These are phyloP conservation scores for Oreortyx pictus DNA, from an alignment of 2,797 vertebrate genomes.

Conservation along the genomic window DNA sequence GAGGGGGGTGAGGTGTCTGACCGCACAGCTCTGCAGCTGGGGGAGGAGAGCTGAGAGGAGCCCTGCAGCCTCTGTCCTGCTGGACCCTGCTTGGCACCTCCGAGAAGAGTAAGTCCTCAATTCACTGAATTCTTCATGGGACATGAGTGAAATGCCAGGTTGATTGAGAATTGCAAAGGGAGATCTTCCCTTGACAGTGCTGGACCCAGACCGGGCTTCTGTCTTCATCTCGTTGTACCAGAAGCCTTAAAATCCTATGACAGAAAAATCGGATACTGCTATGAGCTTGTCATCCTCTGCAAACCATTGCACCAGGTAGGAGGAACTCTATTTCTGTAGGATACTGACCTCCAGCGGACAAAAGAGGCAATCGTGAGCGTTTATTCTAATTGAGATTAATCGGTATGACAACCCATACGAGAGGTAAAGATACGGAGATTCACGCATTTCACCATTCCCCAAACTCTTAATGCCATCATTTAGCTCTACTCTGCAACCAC, in stretches of 20 bases:
- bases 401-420: no score
- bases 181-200: neutral
- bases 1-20: neutral
- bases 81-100: rapidly evolving
- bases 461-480: neutral
- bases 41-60: neutral
- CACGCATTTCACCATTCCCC: rapidly evolving
- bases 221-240: neutral
- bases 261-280: neutral
- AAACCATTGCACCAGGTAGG: neutral
- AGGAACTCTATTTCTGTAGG: neutral
- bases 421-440: neutral
- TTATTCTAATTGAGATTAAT: neutral
- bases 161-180: rapidly evolving
- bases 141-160: neutral
- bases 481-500: neutral
- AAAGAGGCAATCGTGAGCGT: neutral
- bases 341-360: conserved; percentile 70
- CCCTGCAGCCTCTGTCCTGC: neutral
- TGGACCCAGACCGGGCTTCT: neutral
- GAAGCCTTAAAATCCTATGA: neutral
- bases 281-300: neutral
- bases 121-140: neutral
- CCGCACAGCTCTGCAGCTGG: rapidly evolving
- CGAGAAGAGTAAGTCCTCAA: neutral